These are phyloP conservation scores for Neopipo cinnamomea DNA, from an alignment of 2,113 vertebrate genomes.

Conservation along the genomic window DNA sequence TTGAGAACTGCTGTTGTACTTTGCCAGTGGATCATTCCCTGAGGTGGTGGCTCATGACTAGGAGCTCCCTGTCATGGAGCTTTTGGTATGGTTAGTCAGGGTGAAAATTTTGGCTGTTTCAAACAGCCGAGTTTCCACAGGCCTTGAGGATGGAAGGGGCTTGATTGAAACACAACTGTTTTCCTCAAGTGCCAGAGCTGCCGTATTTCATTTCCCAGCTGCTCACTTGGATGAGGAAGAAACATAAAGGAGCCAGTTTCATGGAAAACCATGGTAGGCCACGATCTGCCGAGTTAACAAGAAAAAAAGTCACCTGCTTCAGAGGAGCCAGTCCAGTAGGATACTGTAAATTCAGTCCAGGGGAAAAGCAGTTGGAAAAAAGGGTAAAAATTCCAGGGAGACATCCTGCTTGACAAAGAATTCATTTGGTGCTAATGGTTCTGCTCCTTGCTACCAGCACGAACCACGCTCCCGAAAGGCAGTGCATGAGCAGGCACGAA, in stretches of 20 bases:
- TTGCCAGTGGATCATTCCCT: not conserved
- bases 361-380: not conserved
- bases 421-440: not conserved
- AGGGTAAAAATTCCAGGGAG: not conserved
- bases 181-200: not conserved
- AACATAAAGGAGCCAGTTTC: not conserved
- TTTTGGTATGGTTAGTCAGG: not conserved
- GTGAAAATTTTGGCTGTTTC: not conserved
- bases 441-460: constrained; percentile 29
- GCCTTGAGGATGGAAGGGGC: not conserved
- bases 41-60: not conserved
- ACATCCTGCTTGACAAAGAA: constrained; percentile 18
- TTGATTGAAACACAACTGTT: not conserved
- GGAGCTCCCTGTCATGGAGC: not conserved
- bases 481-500: constrained; percentile 10
- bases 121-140: not conserved
- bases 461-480: constrained; percentile 20
- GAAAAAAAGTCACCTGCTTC: not conserved
- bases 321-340: not conserved
- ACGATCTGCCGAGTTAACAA: not conserved
- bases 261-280: constrained; percentile 7
- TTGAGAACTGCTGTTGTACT: not conserved
- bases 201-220: not conserved
- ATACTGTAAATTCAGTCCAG: not conserved
- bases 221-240: not conserved